These are phyloP conservation scores for Chrysina gloriosa DNA, from an alignment of 2,888 invertebrate species.

Conservation along the genomic window DNA sequence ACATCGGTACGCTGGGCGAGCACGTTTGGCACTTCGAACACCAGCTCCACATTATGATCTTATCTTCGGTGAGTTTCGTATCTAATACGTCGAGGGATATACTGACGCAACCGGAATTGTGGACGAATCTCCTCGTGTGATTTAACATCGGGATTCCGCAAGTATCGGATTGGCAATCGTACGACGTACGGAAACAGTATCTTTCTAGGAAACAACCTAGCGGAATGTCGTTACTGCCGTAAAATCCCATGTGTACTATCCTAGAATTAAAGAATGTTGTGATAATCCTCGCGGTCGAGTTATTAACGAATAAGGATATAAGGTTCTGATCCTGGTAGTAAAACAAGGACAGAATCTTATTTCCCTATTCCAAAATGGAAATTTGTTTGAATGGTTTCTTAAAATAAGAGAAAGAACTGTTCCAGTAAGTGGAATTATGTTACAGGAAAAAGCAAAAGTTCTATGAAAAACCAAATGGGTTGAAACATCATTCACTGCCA, in stretches of 20 bases:
- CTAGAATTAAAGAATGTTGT: constrained; percentile 66
- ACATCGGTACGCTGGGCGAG: constrained; percentile 82
- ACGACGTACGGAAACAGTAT: constrained; percentile 89
- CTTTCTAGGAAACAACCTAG: constrained; percentile 93
- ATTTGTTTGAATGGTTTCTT: no score
- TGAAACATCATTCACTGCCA: no score
- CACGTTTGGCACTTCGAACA: constrained; percentile 77
- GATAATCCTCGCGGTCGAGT: no score
- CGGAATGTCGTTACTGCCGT: constrained; percentile 94
- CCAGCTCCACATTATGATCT: constrained; percentile 85
- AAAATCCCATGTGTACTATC: constrained; percentile 94
- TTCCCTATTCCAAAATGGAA: no score
- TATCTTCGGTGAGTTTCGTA: constrained; percentile 66
- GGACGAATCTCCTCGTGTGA: constrained; percentile 91
- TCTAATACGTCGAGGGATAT: constrained; percentile 74
- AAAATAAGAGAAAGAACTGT: no score
- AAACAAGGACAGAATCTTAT: no score
- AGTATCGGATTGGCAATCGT: constrained; percentile 82
- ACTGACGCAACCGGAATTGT: constrained; percentile 88
- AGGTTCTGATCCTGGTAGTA: no score
- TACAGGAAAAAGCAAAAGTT: no score
- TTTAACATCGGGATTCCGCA: constrained; percentile 89
- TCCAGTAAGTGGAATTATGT: no score
- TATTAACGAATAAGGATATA: no score
- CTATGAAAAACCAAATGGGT: no score